Conservation (phyloP, 2,888 invertebrate species). For the Macaria liturata region DNA sequence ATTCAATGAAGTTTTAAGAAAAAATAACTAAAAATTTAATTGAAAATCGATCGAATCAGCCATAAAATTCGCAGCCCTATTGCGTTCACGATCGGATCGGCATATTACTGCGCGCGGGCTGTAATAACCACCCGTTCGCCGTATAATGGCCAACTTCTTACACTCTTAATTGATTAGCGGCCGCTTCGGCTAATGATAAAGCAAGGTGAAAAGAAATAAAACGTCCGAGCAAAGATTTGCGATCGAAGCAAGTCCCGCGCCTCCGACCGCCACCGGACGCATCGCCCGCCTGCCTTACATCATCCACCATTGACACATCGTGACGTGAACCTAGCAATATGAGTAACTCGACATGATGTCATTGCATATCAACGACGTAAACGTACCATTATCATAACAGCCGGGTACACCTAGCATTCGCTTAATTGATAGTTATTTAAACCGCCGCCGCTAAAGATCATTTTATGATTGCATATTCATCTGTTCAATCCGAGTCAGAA, state of each 20-base stretch:
- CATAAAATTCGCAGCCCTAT: constrained; percentile 80
- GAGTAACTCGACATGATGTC: constrained; percentile 61
- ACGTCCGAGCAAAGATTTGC: constrained; percentile 74
- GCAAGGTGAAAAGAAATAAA: constrained; percentile 83
- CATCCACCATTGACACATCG: constrained; percentile 37
- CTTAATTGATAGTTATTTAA: constrained; percentile 68
- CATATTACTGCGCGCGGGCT: constrained; percentile 75
- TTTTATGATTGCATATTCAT: constrained; percentile 73
- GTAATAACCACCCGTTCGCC: constrained; percentile 80
- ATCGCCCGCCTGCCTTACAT: constrained; percentile 34
- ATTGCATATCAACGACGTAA: constrained; percentile 57
- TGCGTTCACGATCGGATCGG: constrained; percentile 79
- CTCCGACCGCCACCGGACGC: constrained; percentile 58
- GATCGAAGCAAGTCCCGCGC: constrained; percentile 62
- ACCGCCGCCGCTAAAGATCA: constrained; percentile 63
- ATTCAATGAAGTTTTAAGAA: constrained; percentile 38
- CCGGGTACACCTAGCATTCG: constrained; percentile 51
- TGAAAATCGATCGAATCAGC: constrained; percentile 73
- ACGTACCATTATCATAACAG: constrained; percentile 65
- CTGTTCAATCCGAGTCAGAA: constrained; percentile 59
- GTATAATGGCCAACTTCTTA: constrained; percentile 82
- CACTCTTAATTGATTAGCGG: constrained; percentile 84
- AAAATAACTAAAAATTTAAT: constrained; percentile 61
- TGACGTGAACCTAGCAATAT: constrained; percentile 39
- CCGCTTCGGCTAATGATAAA: constrained; percentile 82